Conservation (phyloP, 2,888 invertebrate species). For the Mimachlamys varia region DNA sequence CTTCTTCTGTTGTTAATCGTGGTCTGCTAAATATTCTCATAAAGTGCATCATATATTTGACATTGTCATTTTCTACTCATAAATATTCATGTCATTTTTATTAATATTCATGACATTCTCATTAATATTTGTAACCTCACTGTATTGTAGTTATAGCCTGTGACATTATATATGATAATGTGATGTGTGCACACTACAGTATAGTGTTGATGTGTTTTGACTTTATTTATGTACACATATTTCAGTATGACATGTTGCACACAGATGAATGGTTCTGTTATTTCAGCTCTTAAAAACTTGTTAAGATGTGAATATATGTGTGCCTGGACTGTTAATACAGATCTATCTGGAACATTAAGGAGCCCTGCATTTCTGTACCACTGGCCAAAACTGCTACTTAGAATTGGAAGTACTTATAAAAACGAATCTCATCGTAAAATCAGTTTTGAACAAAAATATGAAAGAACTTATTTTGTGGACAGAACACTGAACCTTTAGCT, state of each 20-base stretch:
- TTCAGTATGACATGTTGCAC: neutral
- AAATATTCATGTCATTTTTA: neutral
- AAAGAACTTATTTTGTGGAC: too few relatives aligned
- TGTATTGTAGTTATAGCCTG: neutral
- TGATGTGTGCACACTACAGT: neutral
- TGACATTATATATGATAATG: neutral
- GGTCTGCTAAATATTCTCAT: neutral
- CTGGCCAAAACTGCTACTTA: too few relatives aligned
- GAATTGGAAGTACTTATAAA: too few relatives aligned
- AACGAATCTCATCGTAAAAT: too few relatives aligned
- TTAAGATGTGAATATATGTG: too few relatives aligned
- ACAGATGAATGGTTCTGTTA: neutral
- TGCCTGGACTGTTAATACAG: too few relatives aligned
- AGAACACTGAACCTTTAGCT: too few relatives aligned
- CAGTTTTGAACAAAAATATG: too few relatives aligned
- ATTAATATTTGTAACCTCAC: conserved; percentile 24
- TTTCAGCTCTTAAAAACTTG: neutral
- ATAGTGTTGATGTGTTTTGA: neutral
- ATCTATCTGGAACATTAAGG: too few relatives aligned
- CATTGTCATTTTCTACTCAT: conserved; percentile 20
- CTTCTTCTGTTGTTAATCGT: conserved; percentile 17
- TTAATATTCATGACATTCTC: neutral
- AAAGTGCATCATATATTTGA: neutral
- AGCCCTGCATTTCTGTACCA: too few relatives aligned
- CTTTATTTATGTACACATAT: neutral